Base-by-base conservation (phyloP, 2,888 invertebrate genomes). In the Neelides folsomi region DNA sequence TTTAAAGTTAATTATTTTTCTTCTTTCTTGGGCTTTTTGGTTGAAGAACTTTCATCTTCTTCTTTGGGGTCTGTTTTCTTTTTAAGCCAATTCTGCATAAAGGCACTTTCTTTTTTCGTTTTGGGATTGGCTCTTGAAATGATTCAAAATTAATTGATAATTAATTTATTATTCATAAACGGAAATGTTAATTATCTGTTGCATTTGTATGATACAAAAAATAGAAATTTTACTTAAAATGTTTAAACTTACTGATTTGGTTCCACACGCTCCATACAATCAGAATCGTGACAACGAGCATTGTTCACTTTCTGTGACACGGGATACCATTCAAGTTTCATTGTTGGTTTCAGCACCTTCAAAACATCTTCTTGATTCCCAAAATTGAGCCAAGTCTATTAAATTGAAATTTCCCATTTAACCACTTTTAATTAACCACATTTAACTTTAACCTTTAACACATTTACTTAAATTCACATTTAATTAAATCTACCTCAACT, bases 241-340 rank as follows among this genome's bases (percentile, higher is more conserved):
- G 27, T 27, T n/a, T n/a, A 47, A 10, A 18, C 10, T 49, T 15
- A 48, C 46, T 55, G 53, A 63, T 63, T 60, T 6, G 58, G 40
- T 38, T 63, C 63, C 19, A 71, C 58, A 2, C 68, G 69, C 52
- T 71, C 66, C 47, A 71, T 66, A 58, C 72, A 72, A 20, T 71
- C 69, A 44, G 68, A 64, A 40, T 69, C 67, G 69, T 86, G 84
- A 67, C 83, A 78, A 52, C 78, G 74, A 0, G 82, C 79, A 67
- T 81, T 83, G 66, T 84, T 84, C 0, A 87, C 86, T 42, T 73
- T 65, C 41, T 76, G 77, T 1, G 82, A 79, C 1, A 87, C 86
- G 51, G 77, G 77, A 69, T 86, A 79, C 79, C 80, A 82, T 19
- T 71, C 68, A 34, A 87, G 64, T 18, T 72, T 60, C 9, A 72